Evolutionary conservation across 2,797 vertebrate genomes (phyloP), one percentile per base, ranked within the genome.

Genomic region (Stomatorhinus walkeri): DNA sequence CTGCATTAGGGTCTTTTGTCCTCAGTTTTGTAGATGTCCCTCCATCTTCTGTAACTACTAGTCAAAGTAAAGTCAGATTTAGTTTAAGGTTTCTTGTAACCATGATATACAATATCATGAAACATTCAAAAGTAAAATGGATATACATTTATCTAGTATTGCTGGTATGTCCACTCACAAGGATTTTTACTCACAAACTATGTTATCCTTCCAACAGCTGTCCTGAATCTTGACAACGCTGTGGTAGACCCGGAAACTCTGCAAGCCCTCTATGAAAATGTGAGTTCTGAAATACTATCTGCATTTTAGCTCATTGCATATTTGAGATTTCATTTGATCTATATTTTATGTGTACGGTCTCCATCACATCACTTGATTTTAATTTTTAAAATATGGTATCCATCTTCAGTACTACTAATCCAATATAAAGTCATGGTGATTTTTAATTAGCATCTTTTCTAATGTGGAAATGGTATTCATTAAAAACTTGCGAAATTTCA

Each of bases 201-300:
- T 36, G 36, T 36, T 40, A 16, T 76, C 28, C 68, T 40, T 12
- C 22, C 10, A 10, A 87, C 92, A 99, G 98, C 98, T 89, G 94
- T 99, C 92, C 95, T 99, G 93, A 98, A 98, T 94, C 94, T 99
- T 96, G 98, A 99, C 95, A 97, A 99, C 93, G 97, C 97, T 40
- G 95, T 99, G 88, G 98, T 99, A 91, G 98, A 99, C 92, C 94
- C 98, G 93, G 98, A 99, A 94, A 99, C 98, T 0, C 96, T 99
- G 89, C 98, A 99, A 94, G 98, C 98, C 49, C 95, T 99, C 12
- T 99, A 97, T 94, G 98, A 99, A 94, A 99, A 99, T 93, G 98
- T 99, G 94, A 98, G 96, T 97, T 95, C 87, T 89, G 89, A 91
- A 90, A 85, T 4, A n/a, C 24, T 46, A 24, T 46, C 40, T 46